These are phyloP conservation scores for Daboia siamensis DNA, from an alignment of 2,113 vertebrate species.

Conservation along the genomic window DNA sequence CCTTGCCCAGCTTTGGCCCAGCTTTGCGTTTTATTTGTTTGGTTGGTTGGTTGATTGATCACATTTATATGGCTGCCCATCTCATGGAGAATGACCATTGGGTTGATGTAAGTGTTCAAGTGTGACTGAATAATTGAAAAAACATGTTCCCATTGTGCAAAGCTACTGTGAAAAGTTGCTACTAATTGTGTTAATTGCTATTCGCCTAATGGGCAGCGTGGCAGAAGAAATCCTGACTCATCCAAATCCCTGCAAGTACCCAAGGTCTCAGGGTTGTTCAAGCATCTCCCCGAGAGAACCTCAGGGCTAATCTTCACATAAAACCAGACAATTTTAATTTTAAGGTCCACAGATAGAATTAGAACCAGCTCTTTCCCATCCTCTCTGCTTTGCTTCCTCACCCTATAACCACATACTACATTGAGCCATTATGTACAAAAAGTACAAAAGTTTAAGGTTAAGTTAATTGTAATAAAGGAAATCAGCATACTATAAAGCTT, in stretches of 20 bases:
- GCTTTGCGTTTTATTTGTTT: not conserved
- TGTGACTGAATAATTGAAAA: not conserved
- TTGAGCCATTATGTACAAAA: not conserved
- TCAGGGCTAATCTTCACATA: not conserved
- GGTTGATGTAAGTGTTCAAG: not conserved
- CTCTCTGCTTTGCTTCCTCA: not conserved
- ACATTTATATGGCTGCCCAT: not conserved
- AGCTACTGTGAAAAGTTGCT: not conserved
- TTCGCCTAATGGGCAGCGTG: not conserved
- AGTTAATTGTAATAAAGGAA: not conserved
- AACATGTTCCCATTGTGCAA: not conserved
- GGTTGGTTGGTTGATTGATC: not conserved
- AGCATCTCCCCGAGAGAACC: not conserved
- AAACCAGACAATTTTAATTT: not conserved
- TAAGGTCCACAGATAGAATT: not conserved
- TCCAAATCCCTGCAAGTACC: not conserved
- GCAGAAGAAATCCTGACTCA: not conserved
- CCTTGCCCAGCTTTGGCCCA: not conserved
- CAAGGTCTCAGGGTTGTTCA: not conserved
- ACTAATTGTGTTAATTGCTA: not conserved
- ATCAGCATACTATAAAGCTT: not conserved
- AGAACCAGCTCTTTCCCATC: not conserved
- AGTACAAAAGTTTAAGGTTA: not conserved
- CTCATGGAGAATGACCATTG: not conserved
- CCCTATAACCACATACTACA: not conserved